Evolutionary conservation across 2,113 vertebrate species (phyloP).

Genomic region (Ciconia maguari): DNA sequence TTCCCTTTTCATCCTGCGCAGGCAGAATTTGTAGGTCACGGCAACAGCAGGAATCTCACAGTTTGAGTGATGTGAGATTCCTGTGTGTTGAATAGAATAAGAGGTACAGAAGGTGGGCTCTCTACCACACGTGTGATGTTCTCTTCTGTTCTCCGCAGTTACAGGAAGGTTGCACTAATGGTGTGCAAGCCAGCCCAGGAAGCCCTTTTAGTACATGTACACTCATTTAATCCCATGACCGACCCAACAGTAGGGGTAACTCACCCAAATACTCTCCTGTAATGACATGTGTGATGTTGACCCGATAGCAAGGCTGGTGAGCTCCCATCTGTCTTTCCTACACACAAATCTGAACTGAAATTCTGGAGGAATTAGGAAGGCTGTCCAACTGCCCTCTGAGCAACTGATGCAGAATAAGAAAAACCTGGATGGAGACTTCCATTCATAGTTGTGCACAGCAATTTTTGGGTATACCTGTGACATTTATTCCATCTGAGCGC

Average conservation of each 20-base stretch:
- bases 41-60: slow-evolving; percentile 41
- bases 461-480: slow-evolving; percentile 83
- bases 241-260: background rate
- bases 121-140: fast-evolving
- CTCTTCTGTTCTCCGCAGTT: background rate
- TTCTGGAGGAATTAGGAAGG: background rate
- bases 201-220: background rate
- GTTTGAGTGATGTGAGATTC: background rate
- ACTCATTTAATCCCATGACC: background rate
- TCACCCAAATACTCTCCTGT: background rate
- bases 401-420: background rate
- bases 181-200: background rate
- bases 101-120: background rate
- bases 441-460: fast-evolving
- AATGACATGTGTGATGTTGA: background rate
- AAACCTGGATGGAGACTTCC: background rate
- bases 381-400: background rate
- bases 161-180: background rate
- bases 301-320: background rate
- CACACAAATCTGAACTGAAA: background rate
- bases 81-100: background rate
- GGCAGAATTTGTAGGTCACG: background rate
- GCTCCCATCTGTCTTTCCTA: background rate
- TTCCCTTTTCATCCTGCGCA: background rate
- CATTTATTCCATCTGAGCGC: slow-evolving; percentile 92